Evolutionary conservation across 2,113 vertebrate genomes (phyloP), one percentile per base, ranked within the genome.

Genomic region (Nestor notabilis): DNA sequence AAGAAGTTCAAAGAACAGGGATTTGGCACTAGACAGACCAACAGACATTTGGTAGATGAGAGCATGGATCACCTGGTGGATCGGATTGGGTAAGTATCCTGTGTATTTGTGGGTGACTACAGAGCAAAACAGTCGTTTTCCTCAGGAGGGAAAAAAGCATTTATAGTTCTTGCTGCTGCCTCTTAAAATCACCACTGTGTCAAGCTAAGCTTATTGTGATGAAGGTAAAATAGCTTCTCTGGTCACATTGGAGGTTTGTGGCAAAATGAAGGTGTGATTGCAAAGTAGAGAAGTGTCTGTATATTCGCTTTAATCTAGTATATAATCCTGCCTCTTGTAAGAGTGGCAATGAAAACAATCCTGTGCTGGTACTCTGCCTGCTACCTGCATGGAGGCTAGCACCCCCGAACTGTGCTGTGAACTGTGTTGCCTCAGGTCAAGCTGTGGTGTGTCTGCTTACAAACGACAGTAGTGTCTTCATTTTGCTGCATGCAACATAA

Each of bases 1-100:
- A 99, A 98, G 94, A 98, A 99, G 98, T 99, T 99, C 96, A 99
- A 99, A 93, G 99, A 99, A 55, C 98, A 99, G 96, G 99, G 99
- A 39, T 99, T 99, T 70, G 99, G 99, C 69, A 98, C 98, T 7
- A 98, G 99, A 5, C 99, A 99, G 97, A 99, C 99, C 83, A 99
- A 99, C 96, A 98, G 99, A 46, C 99, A 99, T 92, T 96, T 99
- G 17, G 98, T 99, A 11, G 99, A 99, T 81, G 99, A 99, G 95
- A 99, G 98, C 97, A 99, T 99, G 99, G 99, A 99, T 76, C 97
- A 98, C 11, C 95, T 99, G 17, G 98, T 99, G 4, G 99, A 99
- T 78, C 98, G 99, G 41, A 99, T 99, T 8, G 99, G 99, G 99
- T 99, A 75, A 98, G 98, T 74, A 11, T 13, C 5, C 0, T 35